A percentile compares a stretch with the other conserved stretches of the same genome.
Evolutionary conservation across 2,797 vertebrate species (phyloP).

Genomic region (Eidolon dupreanum): DNA sequence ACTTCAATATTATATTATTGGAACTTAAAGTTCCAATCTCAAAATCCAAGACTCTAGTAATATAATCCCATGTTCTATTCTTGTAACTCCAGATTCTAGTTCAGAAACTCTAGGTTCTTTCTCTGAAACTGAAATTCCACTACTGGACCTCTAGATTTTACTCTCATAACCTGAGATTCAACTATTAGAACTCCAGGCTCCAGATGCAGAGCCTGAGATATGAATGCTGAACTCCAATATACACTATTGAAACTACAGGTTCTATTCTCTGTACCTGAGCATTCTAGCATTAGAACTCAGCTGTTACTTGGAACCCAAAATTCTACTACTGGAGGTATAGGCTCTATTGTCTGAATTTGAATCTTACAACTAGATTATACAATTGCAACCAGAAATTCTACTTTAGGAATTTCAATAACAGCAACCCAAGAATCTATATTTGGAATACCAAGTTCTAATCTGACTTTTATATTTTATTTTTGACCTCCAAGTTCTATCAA

Average conservation of each 20-base stretch:
- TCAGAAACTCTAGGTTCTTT: background rate
- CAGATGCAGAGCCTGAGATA: background rate
- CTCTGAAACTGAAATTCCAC: conserved; percentile 29
- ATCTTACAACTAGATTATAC: background rate
- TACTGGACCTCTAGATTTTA: background rate
- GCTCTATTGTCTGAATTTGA: background rate
- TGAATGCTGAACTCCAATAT: background rate
- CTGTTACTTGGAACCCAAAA: background rate
- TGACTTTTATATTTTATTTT: conserved; percentile 18
- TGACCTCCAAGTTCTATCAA: conserved; percentile 7
- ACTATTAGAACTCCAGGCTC: background rate
- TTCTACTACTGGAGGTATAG: background rate
- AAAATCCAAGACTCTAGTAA: conserved; percentile 10
- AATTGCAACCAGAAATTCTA: conserved; percentile 26
- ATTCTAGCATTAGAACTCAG: background rate
- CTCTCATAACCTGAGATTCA: conserved; percentile 3
- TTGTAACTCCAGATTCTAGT: background rate
- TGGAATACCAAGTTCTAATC: conserved; percentile 13
- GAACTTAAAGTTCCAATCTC: conserved; percentile 13
- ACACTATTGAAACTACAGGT: background rate
- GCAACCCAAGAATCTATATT: background rate
- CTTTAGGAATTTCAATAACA: background rate
- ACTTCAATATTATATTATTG: background rate
- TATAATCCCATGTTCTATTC: conserved; percentile 25
- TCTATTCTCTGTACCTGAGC: background rate